A percentile compares a stretch with the other conserved stretches of the same genome.
Conservation (phyloP, 2,113 vertebrate species). For the Phylloscopus trochiloides region DNA sequence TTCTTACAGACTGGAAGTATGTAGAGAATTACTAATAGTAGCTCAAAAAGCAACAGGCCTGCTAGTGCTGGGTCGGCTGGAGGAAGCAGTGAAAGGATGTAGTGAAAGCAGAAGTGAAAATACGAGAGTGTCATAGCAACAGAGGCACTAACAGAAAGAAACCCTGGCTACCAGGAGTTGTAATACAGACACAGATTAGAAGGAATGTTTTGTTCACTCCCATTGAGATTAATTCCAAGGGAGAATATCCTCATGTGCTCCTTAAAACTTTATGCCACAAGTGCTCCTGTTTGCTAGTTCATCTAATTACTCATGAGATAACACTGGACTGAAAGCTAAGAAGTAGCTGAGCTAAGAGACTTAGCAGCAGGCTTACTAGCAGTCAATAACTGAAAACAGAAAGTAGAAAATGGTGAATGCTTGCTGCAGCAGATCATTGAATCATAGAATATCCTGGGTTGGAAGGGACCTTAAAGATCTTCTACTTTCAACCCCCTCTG, state of each 20-base stretch:
- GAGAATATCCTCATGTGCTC: neutral
- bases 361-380: neutral
- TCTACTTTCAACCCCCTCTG: neutral
- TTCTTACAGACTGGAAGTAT: neutral
- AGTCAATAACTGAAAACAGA: neutral
- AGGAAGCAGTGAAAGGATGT: neutral
- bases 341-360: neutral
- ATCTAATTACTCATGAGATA: neutral
- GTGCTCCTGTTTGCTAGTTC: neutral
- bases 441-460: neutral
- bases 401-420: neutral
- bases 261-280: neutral
- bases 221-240: neutral
- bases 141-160: neutral
- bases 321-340: neutral
- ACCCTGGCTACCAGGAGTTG: neutral
- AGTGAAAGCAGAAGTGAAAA: neutral
- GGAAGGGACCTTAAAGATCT: neutral
- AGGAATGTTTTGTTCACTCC: neutral
- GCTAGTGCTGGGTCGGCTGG: neutral
- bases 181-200: neutral
- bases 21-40: neutral
- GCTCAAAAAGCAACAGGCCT: neutral
- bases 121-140: neutral
- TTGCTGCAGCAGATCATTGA: neutral